A percentile compares a stretch with the other conserved stretches of the same genome.
Conservation (phyloP, 1,140 invertebrate genomes). For the Pseudomyrmex concolor region DNA sequence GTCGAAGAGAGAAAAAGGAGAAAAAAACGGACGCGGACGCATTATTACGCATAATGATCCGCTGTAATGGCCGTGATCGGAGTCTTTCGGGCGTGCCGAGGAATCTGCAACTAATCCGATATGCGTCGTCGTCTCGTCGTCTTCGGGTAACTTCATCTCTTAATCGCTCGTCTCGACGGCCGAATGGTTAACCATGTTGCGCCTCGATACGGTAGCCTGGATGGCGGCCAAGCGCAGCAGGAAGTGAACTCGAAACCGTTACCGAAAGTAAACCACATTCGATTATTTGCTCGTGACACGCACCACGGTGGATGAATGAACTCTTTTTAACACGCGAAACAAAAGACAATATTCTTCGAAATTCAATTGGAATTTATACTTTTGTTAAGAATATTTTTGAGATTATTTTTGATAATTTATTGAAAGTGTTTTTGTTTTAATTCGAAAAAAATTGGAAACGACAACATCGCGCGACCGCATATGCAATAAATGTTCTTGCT, state of each 20-base stretch:
- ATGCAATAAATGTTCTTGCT: slow-evolving; percentile 17
- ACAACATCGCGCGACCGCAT: not conserved
- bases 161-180: slow-evolving; percentile 17
- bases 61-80: slow-evolving; percentile 61
- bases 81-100: slow-evolving; percentile 36
- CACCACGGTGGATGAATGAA: not conserved
- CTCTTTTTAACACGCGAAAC: not conserved
- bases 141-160: slow-evolving; percentile 46
- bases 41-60: slow-evolving; percentile 51
- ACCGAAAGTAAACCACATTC: slow-evolving; percentile 20
- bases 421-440: not conserved
- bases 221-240: slow-evolving; percentile 31
- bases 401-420: not conserved
- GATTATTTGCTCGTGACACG: not conserved
- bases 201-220: slow-evolving; percentile 5
- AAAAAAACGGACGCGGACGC: slow-evolving; percentile 15
- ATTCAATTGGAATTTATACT: not conserved
- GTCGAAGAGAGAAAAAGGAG: not conserved
- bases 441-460: not conserved
- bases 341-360: not conserved
- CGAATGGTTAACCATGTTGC: not conserved
- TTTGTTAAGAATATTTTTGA: not conserved
- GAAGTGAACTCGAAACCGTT: slow-evolving; percentile 39
- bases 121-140: slow-evolving; percentile 51
- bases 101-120: slow-evolving; percentile 49